A percentile compares a stretch with the other conserved stretches of the same genome.
phyloP scores from a whole-genome alignment of 2,797 vertebrate genomes.

The Diglossa cyanea region DNA sequence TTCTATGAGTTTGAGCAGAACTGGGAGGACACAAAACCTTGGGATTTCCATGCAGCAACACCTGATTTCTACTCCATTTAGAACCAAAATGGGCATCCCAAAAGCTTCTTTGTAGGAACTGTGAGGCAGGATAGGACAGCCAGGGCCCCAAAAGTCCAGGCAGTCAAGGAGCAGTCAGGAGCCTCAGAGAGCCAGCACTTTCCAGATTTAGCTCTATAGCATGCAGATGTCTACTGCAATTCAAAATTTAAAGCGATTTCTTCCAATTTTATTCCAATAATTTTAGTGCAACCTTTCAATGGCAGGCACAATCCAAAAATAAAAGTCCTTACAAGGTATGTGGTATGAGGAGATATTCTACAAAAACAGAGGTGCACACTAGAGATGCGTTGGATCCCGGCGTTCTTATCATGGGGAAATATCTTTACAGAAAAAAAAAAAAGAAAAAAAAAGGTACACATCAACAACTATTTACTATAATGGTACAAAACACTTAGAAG shows the following conservation, averaged over 20 bases:
- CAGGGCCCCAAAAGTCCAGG: neutral
- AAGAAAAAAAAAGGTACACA: neutral
- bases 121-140: neutral
- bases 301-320: neutral
- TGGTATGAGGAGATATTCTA: neutral
- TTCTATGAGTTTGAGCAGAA: neutral
- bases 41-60: neutral
- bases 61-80: neutral
- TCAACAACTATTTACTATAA: neutral
- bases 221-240: neutral
- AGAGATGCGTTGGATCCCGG: neutral
- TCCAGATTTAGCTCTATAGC: fast-evolving
- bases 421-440: neutral
- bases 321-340: neutral
- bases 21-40: neutral
- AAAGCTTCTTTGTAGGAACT: neutral
- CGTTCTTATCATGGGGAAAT: neutral
- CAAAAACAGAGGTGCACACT: neutral
- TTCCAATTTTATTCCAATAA: neutral
- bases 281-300: neutral
- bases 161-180: fast-evolving
- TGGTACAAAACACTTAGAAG: neutral
- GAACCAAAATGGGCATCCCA: neutral
- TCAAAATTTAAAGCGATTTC: neutral
- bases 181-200: neutral